Conservation (phyloP, 2,113 vertebrate genomes). For the Calonectris borealis region DNA sequence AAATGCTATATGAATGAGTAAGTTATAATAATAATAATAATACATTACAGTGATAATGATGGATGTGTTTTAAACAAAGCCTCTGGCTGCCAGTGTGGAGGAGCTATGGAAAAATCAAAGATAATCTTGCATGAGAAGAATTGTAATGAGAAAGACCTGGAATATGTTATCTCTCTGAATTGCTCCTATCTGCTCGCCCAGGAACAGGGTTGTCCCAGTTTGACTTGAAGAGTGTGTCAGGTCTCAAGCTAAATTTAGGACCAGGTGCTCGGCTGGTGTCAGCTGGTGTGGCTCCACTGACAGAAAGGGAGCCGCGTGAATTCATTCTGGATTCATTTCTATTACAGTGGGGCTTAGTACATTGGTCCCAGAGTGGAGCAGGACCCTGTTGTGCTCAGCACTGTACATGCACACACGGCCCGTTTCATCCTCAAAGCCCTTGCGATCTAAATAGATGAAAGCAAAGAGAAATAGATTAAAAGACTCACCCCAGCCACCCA, state of each 20-base stretch:
- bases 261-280: background rate
- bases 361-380: background rate
- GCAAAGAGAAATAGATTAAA: background rate
- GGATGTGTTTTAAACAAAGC: slow-evolving; percentile 69
- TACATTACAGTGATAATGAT: slow-evolving; percentile 61
- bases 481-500: background rate
- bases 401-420: background rate
- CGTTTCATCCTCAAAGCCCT: background rate
- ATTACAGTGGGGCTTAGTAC: background rate
- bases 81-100: slow-evolving; percentile 58
- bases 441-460: background rate
- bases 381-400: background rate
- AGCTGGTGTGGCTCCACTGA: background rate
- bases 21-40: slow-evolving; percentile 59
- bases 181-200: background rate
- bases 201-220: slow-evolving; percentile 6
- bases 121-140: slow-evolving; percentile 65
- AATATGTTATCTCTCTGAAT: slow-evolving; percentile 45
- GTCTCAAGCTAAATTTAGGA: slow-evolving; percentile 5
- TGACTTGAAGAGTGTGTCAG: background rate
- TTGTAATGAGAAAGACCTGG: slow-evolving; percentile 62
- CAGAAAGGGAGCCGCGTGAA: background rate
- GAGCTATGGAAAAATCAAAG: slow-evolving; percentile 64
- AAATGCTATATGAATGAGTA: slow-evolving; percentile 60
- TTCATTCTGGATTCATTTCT: background rate